Evolutionary conservation across 2,113 vertebrate genomes (phyloP).

Genomic region (Camelus bactrianus): DNA sequence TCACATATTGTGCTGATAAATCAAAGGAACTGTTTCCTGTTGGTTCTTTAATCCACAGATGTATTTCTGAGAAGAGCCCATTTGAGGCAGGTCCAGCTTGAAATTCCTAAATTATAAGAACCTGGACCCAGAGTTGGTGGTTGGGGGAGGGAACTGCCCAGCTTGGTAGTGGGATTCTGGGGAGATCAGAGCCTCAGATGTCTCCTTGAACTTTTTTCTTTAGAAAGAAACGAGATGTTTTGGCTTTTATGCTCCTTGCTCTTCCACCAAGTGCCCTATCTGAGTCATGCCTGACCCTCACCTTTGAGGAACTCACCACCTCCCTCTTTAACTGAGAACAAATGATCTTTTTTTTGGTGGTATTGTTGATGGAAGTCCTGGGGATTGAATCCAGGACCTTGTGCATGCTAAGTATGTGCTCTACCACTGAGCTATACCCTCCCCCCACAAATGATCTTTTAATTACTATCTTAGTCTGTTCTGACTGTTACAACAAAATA

Average conservation of each 20-base stretch:
- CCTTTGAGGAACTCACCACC: not conserved
- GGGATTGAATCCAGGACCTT: too few relatives aligned
- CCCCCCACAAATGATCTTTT: not conserved
- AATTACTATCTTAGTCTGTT: not conserved
- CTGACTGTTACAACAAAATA: not conserved
- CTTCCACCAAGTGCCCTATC: not conserved
- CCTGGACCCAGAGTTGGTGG: not conserved
- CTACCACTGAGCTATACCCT: too few relatives aligned
- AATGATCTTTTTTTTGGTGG: not conserved
- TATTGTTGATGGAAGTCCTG: too few relatives aligned
- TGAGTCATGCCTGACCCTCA: not conserved
- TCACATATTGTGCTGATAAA: not conserved
- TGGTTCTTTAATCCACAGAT: not conserved
- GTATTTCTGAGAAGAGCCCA: not conserved
- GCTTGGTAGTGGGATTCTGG: not conserved
- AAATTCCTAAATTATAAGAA: not conserved
- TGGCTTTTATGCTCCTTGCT: not conserved
- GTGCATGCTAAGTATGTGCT: too few relatives aligned
- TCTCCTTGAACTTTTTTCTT: not conserved
- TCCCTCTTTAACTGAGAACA: not conserved
- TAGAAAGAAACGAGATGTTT: not conserved
- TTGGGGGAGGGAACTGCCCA: not conserved
- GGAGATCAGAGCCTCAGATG: not conserved
- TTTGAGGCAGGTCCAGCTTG: not conserved
- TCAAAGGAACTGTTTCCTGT: not conserved